These are phyloP conservation scores for Chloroceryle inda DNA, from an alignment of 2,797 vertebrate species.

Conservation along the genomic window DNA sequence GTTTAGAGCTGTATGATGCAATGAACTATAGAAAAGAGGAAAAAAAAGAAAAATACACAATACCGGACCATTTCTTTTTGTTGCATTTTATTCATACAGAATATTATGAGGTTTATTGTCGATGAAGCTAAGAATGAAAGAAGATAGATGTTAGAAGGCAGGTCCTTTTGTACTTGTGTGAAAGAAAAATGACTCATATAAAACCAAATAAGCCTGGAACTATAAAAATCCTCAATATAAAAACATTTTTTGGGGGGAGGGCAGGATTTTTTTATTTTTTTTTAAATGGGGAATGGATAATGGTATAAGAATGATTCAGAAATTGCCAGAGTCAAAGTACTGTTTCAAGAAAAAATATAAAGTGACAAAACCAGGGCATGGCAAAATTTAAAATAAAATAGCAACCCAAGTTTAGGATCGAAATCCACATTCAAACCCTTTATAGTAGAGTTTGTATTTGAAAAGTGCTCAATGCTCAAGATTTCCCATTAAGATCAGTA, in stretches of 20 bases:
- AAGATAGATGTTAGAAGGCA: slow-evolving; percentile 33
- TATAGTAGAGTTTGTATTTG: not conserved
- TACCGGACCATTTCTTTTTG: not conserved
- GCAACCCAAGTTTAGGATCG: not conserved
- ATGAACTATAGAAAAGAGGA: not conserved
- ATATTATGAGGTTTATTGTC: not conserved
- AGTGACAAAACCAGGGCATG: not conserved
- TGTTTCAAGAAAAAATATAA: not conserved
- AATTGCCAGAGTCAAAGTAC: not conserved
- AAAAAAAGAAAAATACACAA: not conserved
- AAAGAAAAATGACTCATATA: slow-evolving; percentile 54
- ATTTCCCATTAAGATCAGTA: not conserved
- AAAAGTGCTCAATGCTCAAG: not conserved
- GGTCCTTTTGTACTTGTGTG: not conserved
- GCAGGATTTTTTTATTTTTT: not conserved
- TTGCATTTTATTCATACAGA: slow-evolving; percentile 17
- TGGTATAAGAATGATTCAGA: not conserved
- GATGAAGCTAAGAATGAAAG: slow-evolving; percentile 34
- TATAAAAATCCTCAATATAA: slow-evolving; percentile 41
- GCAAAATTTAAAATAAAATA: not conserved
- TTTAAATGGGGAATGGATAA: not conserved
- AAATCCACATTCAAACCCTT: not conserved
- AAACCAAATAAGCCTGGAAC: slow-evolving; percentile 35
- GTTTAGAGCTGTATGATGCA: not conserved
- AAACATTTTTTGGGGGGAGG: not conserved